Evolutionary conservation across 2,888 invertebrate species (phyloP).

Genomic region (Cephus sareptanus): DNA sequence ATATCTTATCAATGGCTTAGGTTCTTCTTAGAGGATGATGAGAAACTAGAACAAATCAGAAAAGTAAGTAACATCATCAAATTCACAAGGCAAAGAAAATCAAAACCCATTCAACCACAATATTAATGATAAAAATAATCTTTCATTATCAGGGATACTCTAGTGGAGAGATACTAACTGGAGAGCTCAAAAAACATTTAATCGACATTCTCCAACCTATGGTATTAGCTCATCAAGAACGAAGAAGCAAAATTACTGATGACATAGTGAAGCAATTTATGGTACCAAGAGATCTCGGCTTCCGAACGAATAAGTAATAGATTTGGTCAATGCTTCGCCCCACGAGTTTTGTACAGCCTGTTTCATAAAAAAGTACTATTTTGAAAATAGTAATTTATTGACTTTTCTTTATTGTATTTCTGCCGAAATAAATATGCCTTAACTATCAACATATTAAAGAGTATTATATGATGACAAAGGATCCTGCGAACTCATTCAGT

Average conservation of each 20-base stretch:
- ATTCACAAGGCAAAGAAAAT: not conserved
- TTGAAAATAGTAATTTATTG: not conserved
- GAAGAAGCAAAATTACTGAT: slow-evolving; percentile 84
- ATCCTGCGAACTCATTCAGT: not conserved
- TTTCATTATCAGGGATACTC: slow-evolving; percentile 75
- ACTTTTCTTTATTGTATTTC: slow-evolving; percentile 11
- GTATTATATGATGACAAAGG: not conserved
- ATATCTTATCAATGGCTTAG: slow-evolving; percentile 93
- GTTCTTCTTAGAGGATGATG: slow-evolving; percentile 96
- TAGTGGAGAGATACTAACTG: slow-evolving; percentile 90
- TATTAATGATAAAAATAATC: not conserved
- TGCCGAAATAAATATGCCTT: not conserved
- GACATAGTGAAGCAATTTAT: slow-evolving; percentile 87
- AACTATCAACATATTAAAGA: not conserved
- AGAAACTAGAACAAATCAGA: slow-evolving; percentile 79
- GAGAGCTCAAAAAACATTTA: slow-evolving; percentile 92
- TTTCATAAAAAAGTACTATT: not conserved
- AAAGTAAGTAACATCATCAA: slow-evolving; percentile 63
- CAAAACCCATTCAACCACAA: not conserved
- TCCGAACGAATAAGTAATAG: slow-evolving; percentile 49
- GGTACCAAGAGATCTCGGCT: slow-evolving; percentile 81
- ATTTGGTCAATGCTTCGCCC: not conserved
- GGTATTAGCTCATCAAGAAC: slow-evolving; percentile 84
- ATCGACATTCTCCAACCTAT: slow-evolving; percentile 84
- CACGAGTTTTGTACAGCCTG: not conserved